Evolutionary conservation across 1,140 invertebrate genomes (phyloP), one percentile per base, ranked within the genome.

Genomic region (Sycophila sp.): DNA sequence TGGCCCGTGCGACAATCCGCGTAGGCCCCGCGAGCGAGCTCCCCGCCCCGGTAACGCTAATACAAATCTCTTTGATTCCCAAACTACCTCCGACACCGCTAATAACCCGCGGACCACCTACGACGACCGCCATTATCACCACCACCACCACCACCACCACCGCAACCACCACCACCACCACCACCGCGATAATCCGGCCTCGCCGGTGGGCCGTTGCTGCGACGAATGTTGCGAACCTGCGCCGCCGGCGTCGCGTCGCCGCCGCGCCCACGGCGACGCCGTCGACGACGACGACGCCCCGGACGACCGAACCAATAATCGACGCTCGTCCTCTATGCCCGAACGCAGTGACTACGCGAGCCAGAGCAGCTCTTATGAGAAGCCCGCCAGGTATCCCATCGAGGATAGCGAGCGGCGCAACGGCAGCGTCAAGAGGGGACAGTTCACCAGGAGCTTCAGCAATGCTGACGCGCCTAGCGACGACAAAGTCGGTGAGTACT

Each of bases 391-490:
- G 66, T 79, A 80, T 72, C 45, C 45, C 1, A 55, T 26, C 66
- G 77, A 80, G 53, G 73, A 63, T 77, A 19, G 17, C 10, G 42
- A 49, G 28, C 38, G 55, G 8, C 77, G 76, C 59, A 80, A 79
- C 49, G 79, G 80, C 11, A 83, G 84, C 69, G 78, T 85, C 62
- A 89, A 90, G 76, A 88, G 92, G 62, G 90, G 90, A 49, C 92
- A 93, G 73, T 94, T 94, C 82, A 92, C 91, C 55, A 88, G 94
- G 77, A 93, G 94, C 87, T 87, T 94, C 22, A 94, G 93, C 75
- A 94, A 94, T 82, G 90, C 92, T 19, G 93, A 95, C 81, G 90
- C 90, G 55, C 92, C 93, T 17, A 88, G 90, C 5, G 94, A 95
- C 79, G 94, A 96, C 81, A 94, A 94, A 91, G 90, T 90, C 84